Evolutionary conservation across 2,888 invertebrate genomes (phyloP).

Genomic region (Tipula unca): DNA sequence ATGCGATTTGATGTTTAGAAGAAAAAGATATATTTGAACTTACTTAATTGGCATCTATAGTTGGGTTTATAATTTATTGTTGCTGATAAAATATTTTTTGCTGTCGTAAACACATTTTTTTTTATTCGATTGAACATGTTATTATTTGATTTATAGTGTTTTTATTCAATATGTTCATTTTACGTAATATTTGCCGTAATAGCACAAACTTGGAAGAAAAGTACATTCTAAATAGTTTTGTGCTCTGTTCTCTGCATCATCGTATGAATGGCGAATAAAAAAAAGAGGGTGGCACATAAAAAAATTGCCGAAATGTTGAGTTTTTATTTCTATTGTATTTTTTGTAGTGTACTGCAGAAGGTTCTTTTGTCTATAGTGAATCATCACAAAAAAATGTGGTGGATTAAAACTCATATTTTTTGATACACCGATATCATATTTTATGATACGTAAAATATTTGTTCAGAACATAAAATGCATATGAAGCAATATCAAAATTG

Average conservation of each 20-base stretch:
- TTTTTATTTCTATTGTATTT: neutral
- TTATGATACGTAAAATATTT: neutral
- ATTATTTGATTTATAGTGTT: neutral
- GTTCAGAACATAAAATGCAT: neutral
- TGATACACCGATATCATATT: neutral
- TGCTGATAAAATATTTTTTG: too few relatives aligned
- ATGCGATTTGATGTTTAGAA: too few relatives aligned
- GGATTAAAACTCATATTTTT: neutral
- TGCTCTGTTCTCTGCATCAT: neutral
- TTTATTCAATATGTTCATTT: neutral
- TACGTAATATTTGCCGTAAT: neutral
- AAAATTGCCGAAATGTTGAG: neutral
- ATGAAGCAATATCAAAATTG: neutral
- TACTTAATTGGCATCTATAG: too few relatives aligned
- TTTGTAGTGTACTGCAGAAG: neutral
- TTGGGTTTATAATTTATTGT: too few relatives aligned
- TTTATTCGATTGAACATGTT: neutral
- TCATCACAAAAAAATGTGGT: neutral
- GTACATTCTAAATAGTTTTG: neutral
- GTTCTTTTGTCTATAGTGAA: neutral
- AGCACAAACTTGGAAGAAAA: neutral
- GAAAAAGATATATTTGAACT: too few relatives aligned
- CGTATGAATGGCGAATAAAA: neutral
- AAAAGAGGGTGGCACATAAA: neutral
- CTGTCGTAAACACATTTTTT: neutral